Conservation (phyloP, 2,113 vertebrate genomes). For the Chascanopsetta lugubris region DNA sequence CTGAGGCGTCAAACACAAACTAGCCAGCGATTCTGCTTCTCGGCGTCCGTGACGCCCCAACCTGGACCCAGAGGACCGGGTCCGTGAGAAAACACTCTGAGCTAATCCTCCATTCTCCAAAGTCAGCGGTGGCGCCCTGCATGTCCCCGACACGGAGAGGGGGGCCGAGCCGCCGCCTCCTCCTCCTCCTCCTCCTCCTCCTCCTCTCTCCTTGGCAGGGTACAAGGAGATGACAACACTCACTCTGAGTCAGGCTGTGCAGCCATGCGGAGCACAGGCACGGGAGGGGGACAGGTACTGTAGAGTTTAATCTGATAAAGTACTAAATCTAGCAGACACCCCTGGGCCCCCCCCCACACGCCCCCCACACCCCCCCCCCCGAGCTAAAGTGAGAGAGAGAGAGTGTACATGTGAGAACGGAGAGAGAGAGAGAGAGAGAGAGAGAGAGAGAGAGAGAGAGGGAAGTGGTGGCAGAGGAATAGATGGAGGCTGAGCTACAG, state of each 20-base stretch:
- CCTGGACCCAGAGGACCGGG: slow-evolving; percentile 27
- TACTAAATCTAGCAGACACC: slow-evolving; percentile 68
- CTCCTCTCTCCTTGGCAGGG: slow-evolving; percentile 43
- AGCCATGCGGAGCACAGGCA: slow-evolving; percentile 52
- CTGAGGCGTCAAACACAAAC: too few species aligned
- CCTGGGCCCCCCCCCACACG: slow-evolving; percentile 32
- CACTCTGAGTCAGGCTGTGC: slow-evolving; percentile 45
- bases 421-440: slow-evolving; percentile 5
- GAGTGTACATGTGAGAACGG: not conserved
- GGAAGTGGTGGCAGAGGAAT: slow-evolving; percentile 6
- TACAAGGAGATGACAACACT: slow-evolving; percentile 56
- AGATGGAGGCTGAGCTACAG: slow-evolving; percentile 47
- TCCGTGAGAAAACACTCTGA: slow-evolving; percentile 33
- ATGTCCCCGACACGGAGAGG: slow-evolving; percentile 17
- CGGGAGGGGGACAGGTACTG: slow-evolving; percentile 53
- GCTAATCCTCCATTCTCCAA: slow-evolving; percentile 54
- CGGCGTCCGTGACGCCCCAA: too few species aligned
- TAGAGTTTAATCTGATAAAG: slow-evolving; percentile 69
- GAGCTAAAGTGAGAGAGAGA: slow-evolving; percentile 39
- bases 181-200: too few species aligned
- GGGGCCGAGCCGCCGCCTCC: too few species aligned
- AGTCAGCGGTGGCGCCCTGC: slow-evolving; percentile 38
- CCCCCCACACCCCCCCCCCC: too few species aligned
- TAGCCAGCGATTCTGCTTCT: too few species aligned
- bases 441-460: slow-evolving; percentile 9